Evolutionary conservation across 2,797 vertebrate species (phyloP).

Genomic region (Cirrhinus molitorella): DNA sequence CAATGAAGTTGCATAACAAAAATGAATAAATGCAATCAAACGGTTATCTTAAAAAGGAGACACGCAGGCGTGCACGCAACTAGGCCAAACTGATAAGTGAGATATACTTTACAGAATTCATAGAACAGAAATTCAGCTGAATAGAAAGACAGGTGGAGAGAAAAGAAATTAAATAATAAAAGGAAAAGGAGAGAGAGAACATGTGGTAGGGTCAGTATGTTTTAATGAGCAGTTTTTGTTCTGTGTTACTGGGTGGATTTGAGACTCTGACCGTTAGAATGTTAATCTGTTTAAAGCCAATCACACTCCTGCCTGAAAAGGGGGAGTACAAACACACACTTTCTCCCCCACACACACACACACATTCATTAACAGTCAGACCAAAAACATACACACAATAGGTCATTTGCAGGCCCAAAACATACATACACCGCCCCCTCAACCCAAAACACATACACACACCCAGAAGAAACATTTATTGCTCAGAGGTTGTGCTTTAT

Average conservation of each 20-base stretch:
- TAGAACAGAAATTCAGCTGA: not conserved
- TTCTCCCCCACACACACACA: slow-evolving; percentile 18
- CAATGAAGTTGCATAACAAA: not conserved
- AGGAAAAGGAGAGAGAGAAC: not conserved
- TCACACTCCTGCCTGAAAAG: slow-evolving; percentile 31
- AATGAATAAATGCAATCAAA: not conserved
- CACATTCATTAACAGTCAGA: slow-evolving; percentile 22
- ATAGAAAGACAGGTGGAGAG: not conserved
- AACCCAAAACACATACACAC: slow-evolving; percentile 36
- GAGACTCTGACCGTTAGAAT: slow-evolving; percentile 55
- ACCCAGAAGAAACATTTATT: slow-evolving; percentile 7
- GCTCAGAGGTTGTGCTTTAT: not conserved
- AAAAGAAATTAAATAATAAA: not conserved
- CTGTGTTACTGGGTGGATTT: slow-evolving; percentile 45
- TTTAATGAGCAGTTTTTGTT: slow-evolving; percentile 53
- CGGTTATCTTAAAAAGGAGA: not conserved
- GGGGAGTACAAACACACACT: slow-evolving; percentile 26
- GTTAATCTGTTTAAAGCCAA: slow-evolving; percentile 55
- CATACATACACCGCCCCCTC: slow-evolving; percentile 36
- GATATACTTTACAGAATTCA: not conserved
- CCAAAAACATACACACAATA: slow-evolving; percentile 44
- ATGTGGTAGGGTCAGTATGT: slow-evolving; percentile 18
- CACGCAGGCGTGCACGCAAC: not conserved
- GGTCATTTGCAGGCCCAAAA: slow-evolving; percentile 40
- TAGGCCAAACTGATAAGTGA: not conserved